Evolutionary conservation across 2,113 vertebrate species (phyloP), one percentile per base, ranked within the genome.

Genomic region (Balaeniceps rex): DNA sequence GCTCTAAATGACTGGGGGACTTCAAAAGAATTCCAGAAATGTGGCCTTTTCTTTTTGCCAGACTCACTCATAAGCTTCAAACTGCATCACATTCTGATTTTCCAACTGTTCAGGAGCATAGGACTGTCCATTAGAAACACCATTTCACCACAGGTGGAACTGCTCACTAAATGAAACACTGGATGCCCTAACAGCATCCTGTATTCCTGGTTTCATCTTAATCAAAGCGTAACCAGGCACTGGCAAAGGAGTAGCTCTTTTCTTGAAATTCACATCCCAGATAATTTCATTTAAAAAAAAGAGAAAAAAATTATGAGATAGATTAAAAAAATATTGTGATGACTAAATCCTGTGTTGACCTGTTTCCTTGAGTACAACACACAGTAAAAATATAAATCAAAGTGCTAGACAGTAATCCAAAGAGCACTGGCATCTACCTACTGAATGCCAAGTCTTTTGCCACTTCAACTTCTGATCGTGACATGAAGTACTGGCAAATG

Each of bases 281-380:
- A 61, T 2, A 85, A 75, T 55, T 70, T 42, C 42, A 19, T 44
- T 44, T 14, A 12, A 25, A 47, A 18, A 5, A 33, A 6, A 38
- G 6, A 36, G 7, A 34, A 46, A 42, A 54, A 42, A 54, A 82
- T 2, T 69, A 60, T 14, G 7, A 64, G 11, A 55, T 4, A 22
- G 8, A 57, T 31, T 1, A 3, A 60, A 85, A 57, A 33, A 33
- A 15, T 13, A n/a, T 5, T 6, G 4, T n/a, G n/a, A 23, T 0
- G 0, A 38, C 33, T 61, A 68, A 68, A 55, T 63, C 29, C 44
- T 25, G 12, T 12, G 15, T 64, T 40, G 5, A 55, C 36, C 23
- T 57, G 13, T 65, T 84, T 87, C 54, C 49, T 57, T 29, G 21
- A 31, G 51, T 44, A 16, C 40, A 90, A 38, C 17, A 70, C 7